Evolutionary conservation across 2,113 vertebrate species (phyloP).

Genomic region (Callocephalon fimbriatum): DNA sequence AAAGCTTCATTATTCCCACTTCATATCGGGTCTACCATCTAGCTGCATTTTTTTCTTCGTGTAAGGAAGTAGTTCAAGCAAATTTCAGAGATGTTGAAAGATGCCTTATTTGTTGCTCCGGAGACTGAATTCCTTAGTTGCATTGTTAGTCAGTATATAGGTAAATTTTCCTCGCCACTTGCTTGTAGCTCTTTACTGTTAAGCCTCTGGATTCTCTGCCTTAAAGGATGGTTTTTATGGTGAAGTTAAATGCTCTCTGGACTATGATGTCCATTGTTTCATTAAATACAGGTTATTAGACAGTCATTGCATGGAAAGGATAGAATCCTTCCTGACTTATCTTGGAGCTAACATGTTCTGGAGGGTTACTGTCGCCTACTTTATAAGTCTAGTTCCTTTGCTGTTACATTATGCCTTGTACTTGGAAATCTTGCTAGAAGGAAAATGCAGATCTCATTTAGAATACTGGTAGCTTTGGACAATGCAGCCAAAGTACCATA

Average conservation of each 20-base stretch:
- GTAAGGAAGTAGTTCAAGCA: not conserved
- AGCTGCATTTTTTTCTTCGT: not conserved
- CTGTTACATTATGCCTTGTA: not conserved
- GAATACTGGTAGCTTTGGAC: not conserved
- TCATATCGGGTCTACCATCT: too few relatives aligned
- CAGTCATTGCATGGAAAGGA: fast-evolving
- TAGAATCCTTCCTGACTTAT: not conserved
- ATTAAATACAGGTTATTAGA: not conserved
- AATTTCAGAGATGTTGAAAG: not conserved
- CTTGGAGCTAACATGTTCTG: not conserved
- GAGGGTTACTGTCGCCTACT: not conserved
- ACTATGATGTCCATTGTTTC: not conserved
- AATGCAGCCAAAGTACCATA: not conserved
- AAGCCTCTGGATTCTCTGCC: not conserved
- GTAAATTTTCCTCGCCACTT: not conserved
- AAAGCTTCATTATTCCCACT: not conserved
- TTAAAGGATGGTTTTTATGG: not conserved
- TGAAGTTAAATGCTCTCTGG: not conserved
- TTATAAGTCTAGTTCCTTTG: not conserved
- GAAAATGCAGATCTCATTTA: not conserved
- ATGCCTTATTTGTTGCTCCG: not conserved
- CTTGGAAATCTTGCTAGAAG: not conserved
- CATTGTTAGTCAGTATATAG: not conserved
- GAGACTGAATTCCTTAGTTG: not conserved
- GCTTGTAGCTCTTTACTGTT: not conserved